These are phyloP conservation scores for Clarias macrocephalus DNA, from an alignment of 2,113 vertebrate genomes.

Conservation along the genomic window DNA sequence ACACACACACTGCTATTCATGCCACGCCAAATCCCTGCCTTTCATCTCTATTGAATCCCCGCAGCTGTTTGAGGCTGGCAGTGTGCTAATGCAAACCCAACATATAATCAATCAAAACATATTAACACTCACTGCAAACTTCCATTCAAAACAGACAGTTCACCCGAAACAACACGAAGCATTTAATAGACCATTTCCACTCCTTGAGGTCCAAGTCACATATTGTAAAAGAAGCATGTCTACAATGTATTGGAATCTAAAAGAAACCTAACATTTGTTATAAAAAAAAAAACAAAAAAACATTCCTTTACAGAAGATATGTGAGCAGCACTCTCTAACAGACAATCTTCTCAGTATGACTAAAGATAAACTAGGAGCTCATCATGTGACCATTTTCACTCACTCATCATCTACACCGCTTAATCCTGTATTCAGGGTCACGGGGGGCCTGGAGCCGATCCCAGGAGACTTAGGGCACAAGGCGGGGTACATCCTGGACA, in stretches of 20 bases:
- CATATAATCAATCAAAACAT: conserved; percentile 28
- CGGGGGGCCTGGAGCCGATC: no score
- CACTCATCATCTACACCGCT: not conserved
- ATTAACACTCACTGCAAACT: conserved; percentile 30
- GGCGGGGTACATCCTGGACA: no score
- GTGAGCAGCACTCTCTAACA: not conserved
- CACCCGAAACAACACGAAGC: not conserved
- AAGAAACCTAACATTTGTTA: not conserved
- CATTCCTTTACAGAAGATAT: no score
- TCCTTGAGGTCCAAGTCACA: not conserved
- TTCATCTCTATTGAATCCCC: conserved; percentile 49
- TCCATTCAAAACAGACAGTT: not conserved
- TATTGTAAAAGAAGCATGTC: not conserved
- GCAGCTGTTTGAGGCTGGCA: conserved; percentile 42
- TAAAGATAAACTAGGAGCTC: not conserved
- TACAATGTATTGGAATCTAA: not conserved
- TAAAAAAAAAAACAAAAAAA: no score
- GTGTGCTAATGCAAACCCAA: not conserved
- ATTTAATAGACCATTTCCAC: not conserved
- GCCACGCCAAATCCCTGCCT: conserved; percentile 33
- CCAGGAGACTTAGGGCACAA: no score
- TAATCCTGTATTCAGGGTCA: no score
- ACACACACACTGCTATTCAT: conserved; percentile 8
- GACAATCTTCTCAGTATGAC: not conserved
- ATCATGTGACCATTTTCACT: not conserved